Evolutionary conservation across 2,888 invertebrate species (phyloP).

Genomic region (Spicauda simplicius): DNA sequence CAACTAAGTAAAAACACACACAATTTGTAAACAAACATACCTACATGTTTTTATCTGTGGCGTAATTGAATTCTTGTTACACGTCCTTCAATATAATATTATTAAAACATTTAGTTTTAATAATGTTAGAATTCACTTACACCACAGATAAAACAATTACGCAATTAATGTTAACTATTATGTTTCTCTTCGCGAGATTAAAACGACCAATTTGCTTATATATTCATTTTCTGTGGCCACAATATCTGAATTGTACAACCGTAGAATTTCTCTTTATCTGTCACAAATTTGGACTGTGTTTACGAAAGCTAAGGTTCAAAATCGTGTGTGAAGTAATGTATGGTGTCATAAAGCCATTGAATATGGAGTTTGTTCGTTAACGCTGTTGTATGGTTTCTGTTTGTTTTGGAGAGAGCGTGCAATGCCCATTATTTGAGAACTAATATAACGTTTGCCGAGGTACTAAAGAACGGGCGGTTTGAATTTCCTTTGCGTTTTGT

Average conservation of each 20-base stretch:
- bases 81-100: too few relatives aligned
- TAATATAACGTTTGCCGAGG: conserved; percentile 33
- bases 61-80: too few relatives aligned
- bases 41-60: too few relatives aligned
- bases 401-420: conserved; percentile 36
- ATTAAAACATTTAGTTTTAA: too few relatives aligned
- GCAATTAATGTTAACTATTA: neutral
- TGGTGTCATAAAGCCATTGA: conserved; percentile 31
- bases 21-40: too few relatives aligned
- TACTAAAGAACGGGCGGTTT: conserved; percentile 23
- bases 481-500: conserved; percentile 15
- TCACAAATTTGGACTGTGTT: neutral
- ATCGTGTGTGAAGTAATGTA: neutral
- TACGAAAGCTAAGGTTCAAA: neutral
- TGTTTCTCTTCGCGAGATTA: neutral
- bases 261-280: conserved; percentile 5
- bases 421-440: conserved; percentile 30
- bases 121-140: neutral
- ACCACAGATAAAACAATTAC: conserved; percentile 9
- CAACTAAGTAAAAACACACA: too few relatives aligned
- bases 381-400: conserved; percentile 31
- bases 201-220: conserved; percentile 15
- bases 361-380: conserved; percentile 36
- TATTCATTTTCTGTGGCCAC: conserved; percentile 18
- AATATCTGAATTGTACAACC: conserved; percentile 23